Evolutionary conservation across 2,888 invertebrate species (phyloP), one percentile per base, ranked within the genome.

Genomic region (Drosophila atripex): DNA sequence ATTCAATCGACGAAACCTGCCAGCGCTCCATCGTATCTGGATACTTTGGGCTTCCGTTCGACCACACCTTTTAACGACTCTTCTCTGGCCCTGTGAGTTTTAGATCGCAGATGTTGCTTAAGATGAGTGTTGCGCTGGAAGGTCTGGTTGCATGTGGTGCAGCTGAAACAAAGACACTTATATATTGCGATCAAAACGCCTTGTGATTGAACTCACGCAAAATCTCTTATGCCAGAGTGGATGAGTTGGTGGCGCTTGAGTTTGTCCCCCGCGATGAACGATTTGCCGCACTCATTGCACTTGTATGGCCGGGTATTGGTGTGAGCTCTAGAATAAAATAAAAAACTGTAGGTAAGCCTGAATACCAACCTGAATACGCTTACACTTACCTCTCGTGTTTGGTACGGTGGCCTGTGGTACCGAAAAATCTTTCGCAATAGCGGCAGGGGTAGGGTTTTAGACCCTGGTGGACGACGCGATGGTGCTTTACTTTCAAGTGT

Each of bases 61-160:
- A n/a, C n/a, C 35, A 35, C 2, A 7, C 18, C 18, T 41, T 41
- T 41, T n/a, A 41, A 4, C 8, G 14, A 18, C 4, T 41, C 39
- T 11, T 41, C 39, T 9, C 39, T 16, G 8, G 16, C 8, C 14
- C 9, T 41, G 1, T 41, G 39, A 4, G 18, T 41, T 18, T 41
- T 41, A 11, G 39, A 41, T 3, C 39, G 14, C 39, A 41, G 18
- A 8, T 41, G 39, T 9, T 41, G 39, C 39, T 41, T 41, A 1
- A 41, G 39, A 18, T 41, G 39, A n/a, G 39, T 41, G 4, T 41
- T 41, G 39, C 39, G 39, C 39, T 41, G 39, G 18, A 41, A 41
- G 1, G 39, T 41, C 11, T 41, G 39, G 18, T 18, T 18, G 39
- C 39, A 41, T 0, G 16, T 16, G 11, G 39, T 18, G 11, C 39